Conservation (phyloP, 2,888 invertebrate genomes). For the Ormyrus nitidulus region DNA sequence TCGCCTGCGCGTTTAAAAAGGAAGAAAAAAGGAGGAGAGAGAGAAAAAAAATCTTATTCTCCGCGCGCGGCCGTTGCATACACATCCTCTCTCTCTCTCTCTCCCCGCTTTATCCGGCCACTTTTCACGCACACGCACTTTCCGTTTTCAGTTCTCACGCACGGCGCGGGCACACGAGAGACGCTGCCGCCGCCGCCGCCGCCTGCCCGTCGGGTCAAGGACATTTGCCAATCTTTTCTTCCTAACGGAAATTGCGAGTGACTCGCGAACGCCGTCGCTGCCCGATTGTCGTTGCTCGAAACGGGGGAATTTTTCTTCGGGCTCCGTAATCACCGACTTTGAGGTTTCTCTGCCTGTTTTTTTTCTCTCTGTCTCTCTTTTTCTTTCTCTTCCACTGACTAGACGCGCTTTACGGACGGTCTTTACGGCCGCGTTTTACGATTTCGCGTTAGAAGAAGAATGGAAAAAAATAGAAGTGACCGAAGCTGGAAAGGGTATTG, state of each 20-base stretch:
- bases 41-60: too few species aligned
- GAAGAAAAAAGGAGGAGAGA: neutral
- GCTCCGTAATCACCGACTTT: neutral
- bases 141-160: constrained; percentile 49
- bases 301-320: constrained; percentile 30
- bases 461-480: too few species aligned
- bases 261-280: neutral
- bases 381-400: neutral
- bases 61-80: too few species aligned
- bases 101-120: neutral
- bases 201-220: constrained; percentile 46
- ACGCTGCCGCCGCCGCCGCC: neutral
- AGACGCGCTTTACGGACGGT: neutral
- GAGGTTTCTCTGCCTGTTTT: neutral
- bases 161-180: neutral
- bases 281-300: constrained; percentile 21
- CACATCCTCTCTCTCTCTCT: neutral
- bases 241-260: constrained; percentile 49
- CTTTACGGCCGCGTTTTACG: neutral
- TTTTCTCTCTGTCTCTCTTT: neutral
- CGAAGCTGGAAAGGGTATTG: too few species aligned
- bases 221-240: constrained; percentile 53
- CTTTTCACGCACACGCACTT: constrained; percentile 25
- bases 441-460: neutral
- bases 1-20: neutral